A percentile compares a stretch with the other conserved stretches of the same genome.
These are phyloP conservation scores for Chaitophorus viminalis DNA, from an alignment of 2,888 invertebrate species.

Conservation along the genomic window DNA sequence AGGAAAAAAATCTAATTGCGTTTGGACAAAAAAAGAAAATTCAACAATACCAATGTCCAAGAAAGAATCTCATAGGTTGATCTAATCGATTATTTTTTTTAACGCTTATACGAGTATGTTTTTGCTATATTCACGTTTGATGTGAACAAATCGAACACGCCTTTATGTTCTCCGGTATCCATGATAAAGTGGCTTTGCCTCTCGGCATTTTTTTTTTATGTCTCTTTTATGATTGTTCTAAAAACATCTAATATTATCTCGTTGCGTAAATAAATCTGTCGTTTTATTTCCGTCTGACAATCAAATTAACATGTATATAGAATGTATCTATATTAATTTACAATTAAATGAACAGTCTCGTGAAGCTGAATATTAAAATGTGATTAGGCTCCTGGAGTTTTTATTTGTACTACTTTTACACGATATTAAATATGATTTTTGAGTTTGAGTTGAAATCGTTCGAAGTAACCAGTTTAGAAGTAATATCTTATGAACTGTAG, in stretches of 20 bases:
- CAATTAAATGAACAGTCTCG: background rate
- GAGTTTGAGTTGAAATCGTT: slow-evolving; percentile 1
- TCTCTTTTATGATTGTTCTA: background rate
- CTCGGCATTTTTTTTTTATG: slow-evolving; percentile 19
- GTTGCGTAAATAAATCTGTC: too few relatives aligned
- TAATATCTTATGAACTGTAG: background rate
- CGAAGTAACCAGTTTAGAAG: background rate
- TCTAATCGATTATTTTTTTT: slow-evolving; percentile 13
- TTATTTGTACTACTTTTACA: slow-evolving; percentile 9
- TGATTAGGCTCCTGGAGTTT: background rate
- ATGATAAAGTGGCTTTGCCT: slow-evolving; percentile 26
- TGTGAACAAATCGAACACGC: background rate
- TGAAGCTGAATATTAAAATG: background rate
- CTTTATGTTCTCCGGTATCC: background rate
- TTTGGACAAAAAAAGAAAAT: background rate
- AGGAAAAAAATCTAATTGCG: background rate
- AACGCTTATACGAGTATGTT: background rate
- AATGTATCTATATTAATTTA: background rate
- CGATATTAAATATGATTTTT: background rate
- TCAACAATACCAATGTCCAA: background rate
- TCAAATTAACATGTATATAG: background rate
- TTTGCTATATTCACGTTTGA: background rate
- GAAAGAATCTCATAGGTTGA: background rate
- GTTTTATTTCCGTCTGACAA: too few relatives aligned
- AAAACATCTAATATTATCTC: background rate